Percentiles rank a stretch among this genome's conserved stretches.
Conservation (phyloP, 2,113 vertebrate species). For the Alethe castanea region DNA sequence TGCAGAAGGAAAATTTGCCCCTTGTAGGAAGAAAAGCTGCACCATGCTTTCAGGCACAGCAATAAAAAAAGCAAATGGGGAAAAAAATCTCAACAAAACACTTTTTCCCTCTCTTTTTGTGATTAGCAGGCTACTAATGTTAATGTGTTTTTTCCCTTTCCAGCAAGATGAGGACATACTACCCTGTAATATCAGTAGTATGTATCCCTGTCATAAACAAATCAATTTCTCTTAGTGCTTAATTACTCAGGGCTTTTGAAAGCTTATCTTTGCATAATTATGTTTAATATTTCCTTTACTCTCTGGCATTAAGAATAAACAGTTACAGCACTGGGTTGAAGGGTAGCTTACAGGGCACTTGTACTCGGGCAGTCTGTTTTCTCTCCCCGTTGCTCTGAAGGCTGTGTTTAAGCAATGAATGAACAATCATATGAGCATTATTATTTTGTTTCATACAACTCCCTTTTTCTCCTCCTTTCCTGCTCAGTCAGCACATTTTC, state of each 20-base stretch:
- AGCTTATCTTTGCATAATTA: not conserved
- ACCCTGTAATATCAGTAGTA: not conserved
- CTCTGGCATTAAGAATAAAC: not conserved
- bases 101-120: not conserved
- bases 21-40: not conserved
- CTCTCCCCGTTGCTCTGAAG: not conserved
- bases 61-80: not conserved
- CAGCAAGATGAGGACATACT: not conserved
- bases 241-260: conserved; percentile 6
- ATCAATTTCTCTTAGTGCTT: not conserved
- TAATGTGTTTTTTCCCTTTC: not conserved
- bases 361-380: not conserved
- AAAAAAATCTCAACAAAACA: not conserved
- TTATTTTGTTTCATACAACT: not conserved
- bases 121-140: not conserved
- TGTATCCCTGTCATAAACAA: not conserved
- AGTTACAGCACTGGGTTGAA: not conserved
- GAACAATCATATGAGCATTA: not conserved
- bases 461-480: not conserved
- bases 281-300: conserved; percentile 29
- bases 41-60: not conserved
- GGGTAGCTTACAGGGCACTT: not conserved
- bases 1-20: not conserved
- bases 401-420: not conserved
- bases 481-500: conserved; percentile 6